Evolutionary conservation across 1,140 invertebrate genomes (phyloP), one percentile per base, ranked within the genome.

Genomic region (Ericerus pela): DNA sequence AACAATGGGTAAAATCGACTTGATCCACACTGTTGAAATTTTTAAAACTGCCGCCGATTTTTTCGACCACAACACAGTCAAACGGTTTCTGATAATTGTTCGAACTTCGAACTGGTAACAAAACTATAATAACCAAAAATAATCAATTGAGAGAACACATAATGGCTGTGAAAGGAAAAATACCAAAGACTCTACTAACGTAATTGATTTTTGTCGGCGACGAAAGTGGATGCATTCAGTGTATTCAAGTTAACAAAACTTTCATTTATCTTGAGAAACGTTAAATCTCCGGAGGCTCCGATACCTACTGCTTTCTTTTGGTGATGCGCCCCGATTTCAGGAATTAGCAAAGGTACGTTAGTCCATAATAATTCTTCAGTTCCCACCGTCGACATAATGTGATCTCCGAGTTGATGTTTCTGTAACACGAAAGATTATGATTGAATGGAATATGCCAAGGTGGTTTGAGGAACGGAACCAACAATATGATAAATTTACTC

Each of bases 201-300:
- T 62, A 95, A 90, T 59, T 79, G 85, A 65, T 80, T 80, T 65
- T 80, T 82, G 66, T 91, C 92, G 3, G 90, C 88, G 63, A 91
- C 85, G 38, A 96, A 82, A 57, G 84, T 89, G 22, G 90, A 85
- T 63, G 83, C 81, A 30, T 82, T 78, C 33, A 96, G 75, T 63
- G 82, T 88, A 54, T 88, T 80, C 1, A 85, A 83, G 69, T 91
- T 96, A 41, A 97, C 90, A 6, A 94, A 71, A 37, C 81, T 82
- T 69, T 96, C 90, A 64, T 96, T 92, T 37, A 94, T 80, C 69
- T 93, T 90, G n/a, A 97, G 74, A 63, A 89, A 95, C 1, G 94
- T 97, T 68, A 93, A 86, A 73, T 97, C 93, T 0, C 87, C 91
- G 26, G 88, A 89, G 16, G 93, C 93, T 1, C 85, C 84, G 29